These are phyloP conservation scores for Amorpha juglandis DNA, from an alignment of 2,888 invertebrate species.

Conservation along the genomic window DNA sequence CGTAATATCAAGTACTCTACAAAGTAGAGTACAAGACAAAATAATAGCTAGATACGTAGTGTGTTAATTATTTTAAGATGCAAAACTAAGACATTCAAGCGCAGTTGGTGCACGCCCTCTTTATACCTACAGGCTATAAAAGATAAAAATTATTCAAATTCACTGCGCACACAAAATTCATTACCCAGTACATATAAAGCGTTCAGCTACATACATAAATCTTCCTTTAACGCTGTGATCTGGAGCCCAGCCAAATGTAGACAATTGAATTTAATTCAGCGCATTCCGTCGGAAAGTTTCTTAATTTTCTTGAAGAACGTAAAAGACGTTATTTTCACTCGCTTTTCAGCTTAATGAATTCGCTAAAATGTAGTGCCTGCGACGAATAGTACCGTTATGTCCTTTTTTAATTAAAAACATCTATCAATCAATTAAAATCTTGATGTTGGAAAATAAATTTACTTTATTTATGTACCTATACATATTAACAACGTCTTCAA, in stretches of 20 bases:
- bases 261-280: constrained; percentile 24
- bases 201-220: constrained; percentile 16
- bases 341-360: constrained; percentile 20
- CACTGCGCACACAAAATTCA: constrained; percentile 12
- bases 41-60: not conserved
- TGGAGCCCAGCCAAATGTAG: constrained; percentile 22
- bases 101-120: not conserved
- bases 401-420: not conserved
- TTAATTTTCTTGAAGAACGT: constrained; percentile 17
- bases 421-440: not conserved
- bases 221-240: constrained; percentile 25
- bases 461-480: too few species aligned
- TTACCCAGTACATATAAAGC: constrained; percentile 13
- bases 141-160: constrained; percentile 13
- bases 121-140: not conserved
- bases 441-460: too few species aligned
- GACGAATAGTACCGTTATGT: not conserved
- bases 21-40: too few species aligned
- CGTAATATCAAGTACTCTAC: too few species aligned
- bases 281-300: constrained; percentile 22
- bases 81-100: not conserved
- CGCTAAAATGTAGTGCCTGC: not conserved
- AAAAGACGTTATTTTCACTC: constrained; percentile 17
- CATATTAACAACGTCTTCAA: too few species aligned
- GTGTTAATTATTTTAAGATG: not conserved